Evolutionary conservation across 2,113 vertebrate species (phyloP).

Genomic region (Crotalus tigris): DNA sequence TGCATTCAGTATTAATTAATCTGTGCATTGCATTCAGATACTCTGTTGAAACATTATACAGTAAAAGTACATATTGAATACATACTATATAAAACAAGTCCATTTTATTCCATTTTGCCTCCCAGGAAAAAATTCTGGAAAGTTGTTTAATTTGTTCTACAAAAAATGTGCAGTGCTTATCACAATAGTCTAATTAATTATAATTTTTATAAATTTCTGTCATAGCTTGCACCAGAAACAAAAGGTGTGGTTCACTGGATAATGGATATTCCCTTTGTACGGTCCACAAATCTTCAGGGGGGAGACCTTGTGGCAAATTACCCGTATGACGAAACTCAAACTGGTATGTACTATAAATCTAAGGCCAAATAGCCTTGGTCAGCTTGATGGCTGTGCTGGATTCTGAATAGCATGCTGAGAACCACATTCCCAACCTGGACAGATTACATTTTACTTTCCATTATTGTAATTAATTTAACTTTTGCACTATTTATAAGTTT

Average conservation of each 20-base stretch:
- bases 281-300: slow-evolving; percentile 97
- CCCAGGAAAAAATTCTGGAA: neutral
- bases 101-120: neutral
- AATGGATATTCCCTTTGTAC: slow-evolving; percentile 97
- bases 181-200: too few relatives aligned
- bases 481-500: too few relatives aligned
- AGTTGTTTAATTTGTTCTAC: too few relatives aligned
- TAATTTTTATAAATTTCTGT: too few relatives aligned
- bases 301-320: slow-evolving; percentile 97
- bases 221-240: too few relatives aligned
- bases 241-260: slow-evolving; percentile 99
- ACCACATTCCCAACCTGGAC: too few relatives aligned
- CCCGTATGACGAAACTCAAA: slow-evolving; percentile 94
- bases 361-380: too few relatives aligned
- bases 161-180: too few relatives aligned
- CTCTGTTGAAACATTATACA: neutral
- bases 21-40: neutral
- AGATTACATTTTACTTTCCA: too few relatives aligned
- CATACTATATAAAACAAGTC: neutral
- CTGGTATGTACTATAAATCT: slow-evolving; percentile 73
- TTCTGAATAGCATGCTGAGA: too few relatives aligned
- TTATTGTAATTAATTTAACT: too few relatives aligned
- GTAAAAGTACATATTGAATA: neutral
- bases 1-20: neutral
- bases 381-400: too few relatives aligned